Conservation (phyloP, 2,797 vertebrate species). For the Astyanax mexicanus region DNA sequence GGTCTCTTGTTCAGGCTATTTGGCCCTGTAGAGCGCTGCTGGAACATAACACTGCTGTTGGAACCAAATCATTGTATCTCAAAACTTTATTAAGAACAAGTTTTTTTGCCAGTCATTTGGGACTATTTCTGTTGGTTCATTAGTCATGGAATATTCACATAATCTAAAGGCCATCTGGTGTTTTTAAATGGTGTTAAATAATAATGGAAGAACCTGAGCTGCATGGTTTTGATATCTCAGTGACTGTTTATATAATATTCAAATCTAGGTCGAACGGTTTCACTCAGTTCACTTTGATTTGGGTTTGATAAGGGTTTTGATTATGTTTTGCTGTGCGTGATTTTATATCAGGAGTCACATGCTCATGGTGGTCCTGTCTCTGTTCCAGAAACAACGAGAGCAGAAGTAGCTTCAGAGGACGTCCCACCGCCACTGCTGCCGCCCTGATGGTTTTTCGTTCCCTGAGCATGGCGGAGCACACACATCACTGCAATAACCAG, state of each 20-base stretch:
- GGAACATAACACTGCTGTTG: too few species aligned
- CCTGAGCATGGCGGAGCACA: conserved; percentile 25
- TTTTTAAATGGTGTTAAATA: too few species aligned
- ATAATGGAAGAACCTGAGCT: too few species aligned
- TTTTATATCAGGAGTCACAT: background rate
- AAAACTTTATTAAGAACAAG: too few species aligned
- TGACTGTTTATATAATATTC: background rate
- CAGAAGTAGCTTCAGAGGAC: conserved; percentile 60
- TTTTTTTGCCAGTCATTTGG: too few species aligned
- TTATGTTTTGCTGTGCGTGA: background rate
- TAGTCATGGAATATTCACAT: too few species aligned
- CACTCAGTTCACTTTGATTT: background rate
- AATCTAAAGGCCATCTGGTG: too few species aligned
- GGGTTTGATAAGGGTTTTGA: too few species aligned
- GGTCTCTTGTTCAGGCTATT: too few species aligned
- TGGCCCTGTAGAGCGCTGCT: too few species aligned
- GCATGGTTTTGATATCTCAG: background rate
- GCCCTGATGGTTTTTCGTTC: conserved; percentile 33
- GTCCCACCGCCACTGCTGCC: conserved; percentile 14
- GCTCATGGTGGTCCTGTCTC: conserved; percentile 18
- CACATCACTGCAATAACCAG: conserved; percentile 63
- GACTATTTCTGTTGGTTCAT: too few species aligned
- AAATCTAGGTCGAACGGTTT: background rate
- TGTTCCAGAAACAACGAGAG: conserved; percentile 66
- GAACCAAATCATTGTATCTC: too few species aligned